phyloP scores from a whole-genome alignment of 1,140 invertebrate genomes.

The Bombyx mori region DNA sequence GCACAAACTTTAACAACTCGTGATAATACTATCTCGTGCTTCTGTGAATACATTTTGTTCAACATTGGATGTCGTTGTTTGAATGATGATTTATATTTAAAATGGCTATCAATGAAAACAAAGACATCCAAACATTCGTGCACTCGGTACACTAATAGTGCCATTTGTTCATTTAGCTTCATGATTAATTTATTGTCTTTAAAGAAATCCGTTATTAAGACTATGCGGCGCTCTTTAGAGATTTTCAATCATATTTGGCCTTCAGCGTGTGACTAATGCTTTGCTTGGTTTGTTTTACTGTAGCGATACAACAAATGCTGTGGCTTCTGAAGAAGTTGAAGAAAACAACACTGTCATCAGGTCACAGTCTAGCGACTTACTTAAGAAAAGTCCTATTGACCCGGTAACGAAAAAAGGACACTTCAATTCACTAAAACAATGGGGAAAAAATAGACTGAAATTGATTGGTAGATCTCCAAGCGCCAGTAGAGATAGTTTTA shows the following conservation, averaged over 20 bases:
- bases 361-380: slow-evolving; percentile 79
- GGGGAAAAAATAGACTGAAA: slow-evolving; percentile 83
- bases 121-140: slow-evolving; percentile 50
- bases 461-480: slow-evolving; percentile 77
- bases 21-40: slow-evolving; percentile 60
- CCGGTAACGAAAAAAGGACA: slow-evolving; percentile 78
- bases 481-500: slow-evolving; percentile 62
- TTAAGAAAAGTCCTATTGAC: slow-evolving; percentile 74
- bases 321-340: slow-evolving; percentile 72
- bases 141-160: slow-evolving; percentile 64
- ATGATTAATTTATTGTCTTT: slow-evolving; percentile 52
- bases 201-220: slow-evolving; percentile 53
- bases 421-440: slow-evolving; percentile 85
- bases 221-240: slow-evolving; percentile 49
- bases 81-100: slow-evolving; percentile 23
- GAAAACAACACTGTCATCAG: slow-evolving; percentile 67
- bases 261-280: slow-evolving; percentile 71
- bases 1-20: slow-evolving; percentile 55
- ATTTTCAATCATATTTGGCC: slow-evolving; percentile 46
- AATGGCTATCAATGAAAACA: slow-evolving; percentile 25
- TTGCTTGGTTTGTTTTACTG: slow-evolving; percentile 72
- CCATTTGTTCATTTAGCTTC: slow-evolving; percentile 62
- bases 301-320: slow-evolving; percentile 73
- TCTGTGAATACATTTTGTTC: slow-evolving; percentile 62
- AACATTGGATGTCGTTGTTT: slow-evolving; percentile 57